A percentile compares a stretch with the other conserved stretches of the same genome.
Conservation (phyloP, 2,888 invertebrate species). For the Drosophila parthenogenetica region DNA sequence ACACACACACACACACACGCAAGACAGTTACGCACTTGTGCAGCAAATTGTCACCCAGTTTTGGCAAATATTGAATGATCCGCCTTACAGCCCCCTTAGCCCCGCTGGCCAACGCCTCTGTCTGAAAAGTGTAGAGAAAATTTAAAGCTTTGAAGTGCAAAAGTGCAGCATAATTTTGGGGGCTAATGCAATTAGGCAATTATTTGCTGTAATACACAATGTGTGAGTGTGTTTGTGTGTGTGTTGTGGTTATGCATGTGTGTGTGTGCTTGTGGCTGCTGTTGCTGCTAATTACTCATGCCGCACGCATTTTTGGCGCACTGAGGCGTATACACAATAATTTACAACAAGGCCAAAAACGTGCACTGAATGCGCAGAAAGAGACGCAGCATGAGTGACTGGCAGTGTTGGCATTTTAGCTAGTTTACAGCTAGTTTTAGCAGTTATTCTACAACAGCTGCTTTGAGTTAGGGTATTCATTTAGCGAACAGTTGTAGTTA, state of each 20-base stretch:
- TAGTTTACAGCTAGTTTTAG: not conserved
- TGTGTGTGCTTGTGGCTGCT: conserved; percentile 14
- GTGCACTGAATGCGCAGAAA: conserved; percentile 72
- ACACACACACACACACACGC: conserved; percentile 9
- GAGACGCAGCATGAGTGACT: conserved; percentile 4
- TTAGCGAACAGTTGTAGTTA: too few species aligned
- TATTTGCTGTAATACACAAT: conserved; percentile 43
- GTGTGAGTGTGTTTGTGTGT: not conserved
- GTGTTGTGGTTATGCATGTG: not conserved
- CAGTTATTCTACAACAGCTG: not conserved
- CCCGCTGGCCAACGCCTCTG: not conserved
- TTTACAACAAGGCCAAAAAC: conserved; percentile 65
- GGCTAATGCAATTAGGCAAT: conserved; percentile 79
- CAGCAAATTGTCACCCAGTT: conserved; percentile 75
- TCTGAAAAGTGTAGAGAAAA: conserved; percentile 26
- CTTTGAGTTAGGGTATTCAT: too few species aligned
- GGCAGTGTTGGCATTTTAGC: not conserved
- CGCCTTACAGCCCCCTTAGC: not conserved
- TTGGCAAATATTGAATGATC: conserved; percentile 37
- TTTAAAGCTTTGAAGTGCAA: conserved; percentile 69
- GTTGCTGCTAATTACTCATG: conserved; percentile 74
- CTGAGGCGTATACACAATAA: conserved; percentile 82
- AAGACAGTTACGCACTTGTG: conserved; percentile 68
- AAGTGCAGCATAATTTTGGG: conserved; percentile 73
- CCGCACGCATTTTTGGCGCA: conserved; percentile 76